phyloP scores from a whole-genome alignment of 2,888 invertebrate genomes.

The Stenolophus ochropezus region DNA sequence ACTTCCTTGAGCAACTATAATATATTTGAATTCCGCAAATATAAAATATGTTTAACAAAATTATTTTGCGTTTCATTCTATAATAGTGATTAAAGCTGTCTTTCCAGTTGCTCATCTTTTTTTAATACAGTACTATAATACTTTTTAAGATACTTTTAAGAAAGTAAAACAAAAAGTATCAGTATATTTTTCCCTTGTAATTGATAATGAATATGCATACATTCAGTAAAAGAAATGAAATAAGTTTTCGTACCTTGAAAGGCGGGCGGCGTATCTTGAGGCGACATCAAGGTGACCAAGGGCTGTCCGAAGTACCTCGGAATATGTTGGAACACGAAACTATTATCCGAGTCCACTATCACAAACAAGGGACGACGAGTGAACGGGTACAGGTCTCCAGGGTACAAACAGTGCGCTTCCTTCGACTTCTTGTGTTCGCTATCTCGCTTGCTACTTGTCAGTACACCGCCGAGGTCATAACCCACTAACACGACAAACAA shows the following conservation, averaged over 20 bases:
- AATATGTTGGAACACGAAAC: slow-evolving; percentile 92
- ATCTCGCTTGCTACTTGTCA: slow-evolving; percentile 91
- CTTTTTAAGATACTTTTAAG: too few species aligned
- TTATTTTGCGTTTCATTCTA: too few species aligned
- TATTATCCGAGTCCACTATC: slow-evolving; percentile 96
- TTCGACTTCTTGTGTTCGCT: slow-evolving; percentile 76
- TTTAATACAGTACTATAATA: too few species aligned
- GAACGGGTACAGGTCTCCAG: slow-evolving; percentile 94
- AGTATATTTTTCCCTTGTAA: too few species aligned
- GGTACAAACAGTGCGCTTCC: slow-evolving; percentile 89
- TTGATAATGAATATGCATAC: too few species aligned
- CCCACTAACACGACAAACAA: slow-evolving; percentile 78
- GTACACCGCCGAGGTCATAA: slow-evolving; percentile 93
- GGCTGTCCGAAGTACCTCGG: slow-evolving; percentile 95
- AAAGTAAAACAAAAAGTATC: too few species aligned
- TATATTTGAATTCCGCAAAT: too few species aligned
- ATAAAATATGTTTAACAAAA: too few species aligned
- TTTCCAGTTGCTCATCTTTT: too few species aligned
- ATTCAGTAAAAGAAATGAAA: not conserved
- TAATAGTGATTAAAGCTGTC: too few species aligned
- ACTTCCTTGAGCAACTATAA: too few species aligned
- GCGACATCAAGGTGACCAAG: slow-evolving; percentile 93
- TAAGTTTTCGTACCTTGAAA: slow-evolving; percentile 83
- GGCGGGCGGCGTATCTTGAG: slow-evolving; percentile 89
- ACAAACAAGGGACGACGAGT: slow-evolving; percentile 94